Conservation (phyloP, 1,140 invertebrate genomes). For the Eubasilissa regina region DNA sequence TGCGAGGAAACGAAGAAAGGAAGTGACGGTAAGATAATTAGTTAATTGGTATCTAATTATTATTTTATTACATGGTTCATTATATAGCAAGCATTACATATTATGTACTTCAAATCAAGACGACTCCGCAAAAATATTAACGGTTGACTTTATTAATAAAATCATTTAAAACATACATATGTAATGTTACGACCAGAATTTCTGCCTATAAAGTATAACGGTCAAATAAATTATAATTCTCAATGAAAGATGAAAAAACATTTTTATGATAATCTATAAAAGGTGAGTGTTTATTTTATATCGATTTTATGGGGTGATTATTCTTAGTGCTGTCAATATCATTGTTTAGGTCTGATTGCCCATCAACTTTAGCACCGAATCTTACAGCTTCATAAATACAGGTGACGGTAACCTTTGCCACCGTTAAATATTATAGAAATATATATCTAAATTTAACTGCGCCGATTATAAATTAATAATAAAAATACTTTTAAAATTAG, state of each 20-base stretch:
- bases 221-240: background rate
- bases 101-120: no score
- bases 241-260: background rate
- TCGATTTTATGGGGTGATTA: slow-evolving; percentile 20
- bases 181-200: background rate
- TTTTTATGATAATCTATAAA: background rate
- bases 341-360: background rate
- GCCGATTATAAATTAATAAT: background rate
- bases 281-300: background rate
- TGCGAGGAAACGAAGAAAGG: no score
- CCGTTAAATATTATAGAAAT: background rate
- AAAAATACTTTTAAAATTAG: no score
- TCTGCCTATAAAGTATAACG: background rate
- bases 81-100: no score
- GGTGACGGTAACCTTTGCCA: background rate
- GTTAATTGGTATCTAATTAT: no score
- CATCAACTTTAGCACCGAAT: slow-evolving; percentile 4
- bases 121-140: no score
- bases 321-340: slow-evolving; percentile 4
- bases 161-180: background rate
- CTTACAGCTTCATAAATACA: background rate
- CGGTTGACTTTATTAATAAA: background rate
- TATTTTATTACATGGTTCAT: no score
- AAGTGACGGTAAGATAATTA: no score
- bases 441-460: background rate